phyloP scores from a whole-genome alignment of 2,113 vertebrate genomes.

The Gasterosteus aculeatus region DNA sequence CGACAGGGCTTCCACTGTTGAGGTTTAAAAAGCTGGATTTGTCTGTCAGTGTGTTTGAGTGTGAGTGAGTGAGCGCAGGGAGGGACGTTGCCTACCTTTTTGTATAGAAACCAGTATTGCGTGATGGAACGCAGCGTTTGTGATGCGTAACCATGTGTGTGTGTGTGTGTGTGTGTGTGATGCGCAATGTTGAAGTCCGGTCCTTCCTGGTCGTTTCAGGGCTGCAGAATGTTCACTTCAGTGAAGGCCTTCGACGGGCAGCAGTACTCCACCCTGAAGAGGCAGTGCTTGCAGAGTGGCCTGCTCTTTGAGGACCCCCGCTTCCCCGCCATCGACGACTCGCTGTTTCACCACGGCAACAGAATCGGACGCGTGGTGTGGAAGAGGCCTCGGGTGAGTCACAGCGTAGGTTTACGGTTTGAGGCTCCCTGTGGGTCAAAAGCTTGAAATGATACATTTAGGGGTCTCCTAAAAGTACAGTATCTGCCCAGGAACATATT shows the following conservation, averaged over 20 bases:
- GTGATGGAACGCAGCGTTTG: background rate
- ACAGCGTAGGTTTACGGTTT: background rate
- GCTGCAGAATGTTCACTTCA: constrained; percentile 90
- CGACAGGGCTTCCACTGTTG: constrained; percentile 49
- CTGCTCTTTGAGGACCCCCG: constrained; percentile 92
- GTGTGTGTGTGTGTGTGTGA: background rate
- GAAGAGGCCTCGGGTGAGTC: constrained; percentile 90
- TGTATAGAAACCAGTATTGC: background rate
- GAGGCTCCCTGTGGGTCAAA: background rate
- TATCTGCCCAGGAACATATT: background rate
- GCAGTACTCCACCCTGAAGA: constrained; percentile 90
- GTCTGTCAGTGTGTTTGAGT: constrained; percentile 31
- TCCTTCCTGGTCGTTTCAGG: constrained; percentile 41
- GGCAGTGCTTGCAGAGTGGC: constrained; percentile 87
- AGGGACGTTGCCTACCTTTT: background rate
- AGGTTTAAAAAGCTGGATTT: constrained; percentile 40
- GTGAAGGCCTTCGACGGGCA: constrained; percentile 91
- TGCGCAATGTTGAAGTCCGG: background rate
- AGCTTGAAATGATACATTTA: background rate
- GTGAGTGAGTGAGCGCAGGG: constrained; percentile 1
- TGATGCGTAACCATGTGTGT: background rate
- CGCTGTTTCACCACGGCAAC: constrained; percentile 88
- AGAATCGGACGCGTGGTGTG: constrained; percentile 89
- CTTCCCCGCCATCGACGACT: constrained; percentile 88
- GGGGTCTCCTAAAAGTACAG: too few species aligned